A percentile compares a stretch with the other conserved stretches of the same genome.
phyloP scores from a whole-genome alignment of 2,888 invertebrate genomes.

The Oligia latruncula region DNA sequence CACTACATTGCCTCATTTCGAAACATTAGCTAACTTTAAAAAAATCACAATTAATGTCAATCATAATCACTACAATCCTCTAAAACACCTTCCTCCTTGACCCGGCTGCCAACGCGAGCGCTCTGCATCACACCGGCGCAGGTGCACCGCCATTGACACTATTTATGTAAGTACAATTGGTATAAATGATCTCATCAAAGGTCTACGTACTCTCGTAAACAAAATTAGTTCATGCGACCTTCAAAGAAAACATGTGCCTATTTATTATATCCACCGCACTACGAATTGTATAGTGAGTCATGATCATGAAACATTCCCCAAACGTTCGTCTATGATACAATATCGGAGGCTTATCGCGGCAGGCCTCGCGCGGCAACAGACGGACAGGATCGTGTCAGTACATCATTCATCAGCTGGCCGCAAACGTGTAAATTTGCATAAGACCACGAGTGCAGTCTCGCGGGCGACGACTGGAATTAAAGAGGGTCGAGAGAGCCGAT shows the following conservation, averaged over 20 bases:
- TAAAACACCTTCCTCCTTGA: constrained; percentile 65
- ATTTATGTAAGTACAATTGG: constrained; percentile 57
- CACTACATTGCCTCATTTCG: constrained; percentile 80
- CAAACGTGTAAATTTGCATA: constrained; percentile 85
- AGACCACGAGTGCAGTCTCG: constrained; percentile 78
- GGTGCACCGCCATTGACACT: constrained; percentile 30
- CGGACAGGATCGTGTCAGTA: constrained; percentile 76
- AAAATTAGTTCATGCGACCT: constrained; percentile 63
- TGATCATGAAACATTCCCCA: constrained; percentile 55
- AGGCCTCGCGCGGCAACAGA: constrained; percentile 53
- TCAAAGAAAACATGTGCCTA: constrained; percentile 64
- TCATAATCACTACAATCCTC: constrained; percentile 63
- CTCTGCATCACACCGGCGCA: constrained; percentile 32
- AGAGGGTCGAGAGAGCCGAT: constrained; percentile 85
- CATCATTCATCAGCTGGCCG: constrained; percentile 86
- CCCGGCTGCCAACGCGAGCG: constrained; percentile 59
- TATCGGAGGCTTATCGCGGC: constrained; percentile 60
- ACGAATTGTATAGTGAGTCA: constrained; percentile 55
- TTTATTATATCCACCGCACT: constrained; percentile 61
- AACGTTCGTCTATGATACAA: constrained; percentile 55
- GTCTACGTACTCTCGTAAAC: constrained; percentile 66
- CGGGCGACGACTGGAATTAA: constrained; percentile 84
- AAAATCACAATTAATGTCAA: constrained; percentile 68
- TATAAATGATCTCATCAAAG: constrained; percentile 67
- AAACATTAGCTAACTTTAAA: constrained; percentile 72